Base-by-base conservation (phyloP, 2,113 vertebrate genomes). In the Nymphicus hollandicus region DNA sequence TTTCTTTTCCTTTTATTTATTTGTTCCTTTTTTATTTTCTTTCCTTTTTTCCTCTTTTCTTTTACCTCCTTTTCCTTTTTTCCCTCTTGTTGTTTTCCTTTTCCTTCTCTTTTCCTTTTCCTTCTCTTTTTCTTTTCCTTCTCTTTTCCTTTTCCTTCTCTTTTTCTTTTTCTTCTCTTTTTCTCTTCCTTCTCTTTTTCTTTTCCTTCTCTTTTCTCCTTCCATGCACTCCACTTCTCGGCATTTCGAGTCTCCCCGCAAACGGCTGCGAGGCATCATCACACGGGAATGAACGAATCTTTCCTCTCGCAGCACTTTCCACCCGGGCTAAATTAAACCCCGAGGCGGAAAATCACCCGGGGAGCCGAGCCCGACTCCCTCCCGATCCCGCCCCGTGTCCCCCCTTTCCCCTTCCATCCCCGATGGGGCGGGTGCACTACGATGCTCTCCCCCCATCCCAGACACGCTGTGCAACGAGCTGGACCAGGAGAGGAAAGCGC, bases 401-500 rank as follows among this genome's bases (percentile, higher is more conserved):
- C 25, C 22, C 20, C 7, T 7, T 7, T 0, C 1, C 17, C 39
- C 16, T 19, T 17, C 29, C 39, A 20, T 33, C 56, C 65, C 39
- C 65, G n/a, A 33, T 11, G 66, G 68, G 64, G 66, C 72, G 72
- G 35, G 35, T 18, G n/a, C 22, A 9, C 24, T 9, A 55, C 29
- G 63, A 70, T 85, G 86, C 72, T 65, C 31, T 52, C 46, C 33
- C 33, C 41, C 18, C 60, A 4, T 6, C 61, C 27, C 98, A 99
- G 99, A 99, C 94, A 99, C 99, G 82, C 97, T 99, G 96, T 99
- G 98, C 98, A 99, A 98, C 97, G 99, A 99, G 95, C 98, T 99
- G 95, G 99, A 99, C 97, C 99, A 99, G 97, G 99, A 99, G 96
- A 97, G 99, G 96, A 99, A 99, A 94, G 98, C 99, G 77, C 98